Conservation (phyloP, 2,888 invertebrate species). For the Campoplex nolae region DNA sequence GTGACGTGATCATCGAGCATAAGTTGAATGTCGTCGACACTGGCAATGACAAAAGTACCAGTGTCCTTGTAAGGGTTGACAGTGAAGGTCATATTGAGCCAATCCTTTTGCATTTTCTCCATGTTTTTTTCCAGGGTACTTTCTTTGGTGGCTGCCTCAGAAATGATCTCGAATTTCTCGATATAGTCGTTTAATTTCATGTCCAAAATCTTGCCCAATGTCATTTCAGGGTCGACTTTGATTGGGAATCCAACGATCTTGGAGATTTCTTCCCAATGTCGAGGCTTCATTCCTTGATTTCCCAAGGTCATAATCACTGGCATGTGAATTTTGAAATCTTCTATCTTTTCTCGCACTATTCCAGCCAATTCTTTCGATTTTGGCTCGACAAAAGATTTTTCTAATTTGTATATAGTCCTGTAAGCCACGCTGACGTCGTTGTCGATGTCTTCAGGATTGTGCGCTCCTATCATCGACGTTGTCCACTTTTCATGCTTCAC, state of each 20-base stretch:
- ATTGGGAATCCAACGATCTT: slow-evolving; percentile 97
- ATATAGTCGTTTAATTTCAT: slow-evolving; percentile 94
- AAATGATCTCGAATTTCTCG: slow-evolving; percentile 94
- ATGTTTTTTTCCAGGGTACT: slow-evolving; percentile 95
- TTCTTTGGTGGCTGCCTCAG: slow-evolving; percentile 98
- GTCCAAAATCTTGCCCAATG: slow-evolving; percentile 93
- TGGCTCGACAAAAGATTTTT: slow-evolving; percentile 93
- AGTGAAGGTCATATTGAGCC: slow-evolving; percentile 92
- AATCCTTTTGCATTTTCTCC: slow-evolving; percentile 95
- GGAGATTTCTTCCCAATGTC: slow-evolving; percentile 97
- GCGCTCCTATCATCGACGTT: slow-evolving; percentile 90
- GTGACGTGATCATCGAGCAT: slow-evolving; percentile 97
- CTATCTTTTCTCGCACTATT: slow-evolving; percentile 90
- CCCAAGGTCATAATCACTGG: slow-evolving; percentile 96
- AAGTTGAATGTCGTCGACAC: slow-evolving; percentile 97
- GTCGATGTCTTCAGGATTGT: slow-evolving; percentile 96
- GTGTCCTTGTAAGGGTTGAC: slow-evolving; percentile 94
- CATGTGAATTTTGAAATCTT: slow-evolving; percentile 93
- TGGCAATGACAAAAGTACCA: slow-evolving; percentile 94
- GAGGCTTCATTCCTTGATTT: slow-evolving; percentile 96
- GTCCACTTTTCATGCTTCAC: slow-evolving; percentile 95
- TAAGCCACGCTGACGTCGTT: slow-evolving; percentile 88
- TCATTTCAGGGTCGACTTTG: slow-evolving; percentile 92
- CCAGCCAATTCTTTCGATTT: slow-evolving; percentile 90
- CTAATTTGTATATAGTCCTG: slow-evolving; percentile 92